Base-by-base conservation (phyloP, 2,113 vertebrate species). In the Tupaia tana region DNA sequence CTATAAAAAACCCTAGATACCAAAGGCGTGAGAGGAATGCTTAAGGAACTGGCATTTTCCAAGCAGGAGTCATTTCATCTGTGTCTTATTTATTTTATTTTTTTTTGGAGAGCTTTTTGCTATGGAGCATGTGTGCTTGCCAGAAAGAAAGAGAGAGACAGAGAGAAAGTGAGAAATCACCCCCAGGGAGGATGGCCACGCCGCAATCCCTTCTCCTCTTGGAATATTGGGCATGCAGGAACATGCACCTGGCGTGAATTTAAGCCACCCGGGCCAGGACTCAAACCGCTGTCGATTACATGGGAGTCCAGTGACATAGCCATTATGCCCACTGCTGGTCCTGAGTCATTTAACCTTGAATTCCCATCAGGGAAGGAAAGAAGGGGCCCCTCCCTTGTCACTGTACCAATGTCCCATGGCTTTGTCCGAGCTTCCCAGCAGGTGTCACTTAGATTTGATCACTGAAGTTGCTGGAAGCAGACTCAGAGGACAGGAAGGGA, bases 401-500 rank as follows among this genome's bases (percentile, higher is more conserved):
- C 67, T 43, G 34, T 6, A 69, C 86, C 74, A 67, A 91, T 73
- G 25, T 6, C 43, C 59, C 80, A 29, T 4, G 83, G 74, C n/a
- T 91, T 89, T 86, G 59, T 56, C n/a, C 58, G 77, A 86, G 78
- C 31, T 75, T 93, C 77, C 74, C 92, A 43, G 85, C 74, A 79
- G 93, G 75, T 86, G 77, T 70, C 71, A 69, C 56, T 86, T 52
- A 16, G 10, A 34, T 82, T 67, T 92, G 87, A 85, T n/a, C 61
- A 77, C 71, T 84, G 81, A 70, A 54, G 43, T 66, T 75, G 85
- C 88, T 90, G 66, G 83, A 89, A 93, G 88, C 34, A 18, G 77
- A 90, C 64, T 92, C 66, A 86, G 66, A 59, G 58, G 67, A 63
- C 27, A 58, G 59, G 67, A 93, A 95, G 84, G 78, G 91, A 89